Conservation (phyloP, 2,113 vertebrate genomes). For the Apistogramma diplotaenia region DNA sequence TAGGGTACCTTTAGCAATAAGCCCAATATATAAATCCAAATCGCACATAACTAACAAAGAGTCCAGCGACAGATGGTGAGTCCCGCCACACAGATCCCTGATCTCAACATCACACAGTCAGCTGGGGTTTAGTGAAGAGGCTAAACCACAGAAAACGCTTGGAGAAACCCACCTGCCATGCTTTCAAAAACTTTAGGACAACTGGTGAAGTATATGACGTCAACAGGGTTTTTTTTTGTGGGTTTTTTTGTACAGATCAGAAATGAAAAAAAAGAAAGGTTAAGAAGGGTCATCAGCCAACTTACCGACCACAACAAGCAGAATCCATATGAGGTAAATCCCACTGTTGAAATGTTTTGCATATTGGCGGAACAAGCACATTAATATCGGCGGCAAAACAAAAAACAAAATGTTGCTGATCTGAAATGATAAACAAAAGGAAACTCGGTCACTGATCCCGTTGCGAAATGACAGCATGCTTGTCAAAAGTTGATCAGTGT, state of each 20-base stretch:
- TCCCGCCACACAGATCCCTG: neutral
- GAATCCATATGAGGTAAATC: slow-evolving; percentile 97
- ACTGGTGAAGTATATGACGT: neutral
- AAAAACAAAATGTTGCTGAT: slow-evolving; percentile 99
- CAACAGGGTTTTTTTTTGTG: neutral
- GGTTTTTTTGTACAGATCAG: neutral
- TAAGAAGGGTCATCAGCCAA: slow-evolving; percentile 49
- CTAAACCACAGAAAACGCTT: neutral
- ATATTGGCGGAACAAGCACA: slow-evolving; percentile 95
- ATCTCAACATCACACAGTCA: neutral
- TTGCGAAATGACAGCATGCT: slow-evolving; percentile 21
- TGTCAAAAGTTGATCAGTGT: slow-evolving; percentile 11
- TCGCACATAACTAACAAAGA: neutral
- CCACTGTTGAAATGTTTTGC: slow-evolving; percentile 98
- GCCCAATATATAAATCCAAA: neutral
- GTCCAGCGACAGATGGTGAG: neutral
- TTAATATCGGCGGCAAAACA: slow-evolving; percentile 94
- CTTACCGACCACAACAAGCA: slow-evolving; percentile 97
- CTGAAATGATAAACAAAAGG: slow-evolving; percentile 76
- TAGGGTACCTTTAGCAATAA: neutral
- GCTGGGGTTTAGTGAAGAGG: neutral
- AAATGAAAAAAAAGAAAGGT: neutral
- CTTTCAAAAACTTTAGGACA: neutral
- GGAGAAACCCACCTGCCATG: neutral
- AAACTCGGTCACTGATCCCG: slow-evolving; percentile 7